Evolutionary conservation across 2,113 vertebrate genomes (phyloP), one percentile per base, ranked within the genome.

Genomic region (Alexandromys fortis): DNA sequence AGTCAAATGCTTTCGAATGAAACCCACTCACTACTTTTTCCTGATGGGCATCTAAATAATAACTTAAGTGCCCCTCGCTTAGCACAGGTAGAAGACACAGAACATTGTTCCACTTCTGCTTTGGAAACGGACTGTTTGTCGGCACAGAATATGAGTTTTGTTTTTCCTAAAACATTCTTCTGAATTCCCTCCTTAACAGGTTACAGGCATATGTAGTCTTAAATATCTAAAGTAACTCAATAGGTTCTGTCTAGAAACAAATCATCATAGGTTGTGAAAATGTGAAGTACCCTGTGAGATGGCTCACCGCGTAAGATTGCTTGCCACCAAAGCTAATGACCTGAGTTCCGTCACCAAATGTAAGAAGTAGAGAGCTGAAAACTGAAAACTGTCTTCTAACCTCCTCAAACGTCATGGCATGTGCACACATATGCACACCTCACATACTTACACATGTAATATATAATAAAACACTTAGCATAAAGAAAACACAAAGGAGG

Each of bases 201-300:
- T 82, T 52, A 81, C 30, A 35, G 76, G 85, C 5, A 70, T 42
- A 30, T 49, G 42, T 70, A 75, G 42, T 75, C 16, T 45, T 58
- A 92, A 38, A 49, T 91, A 63, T 91, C 67, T 75, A 79, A 70
- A 87, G 38, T 92, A 76, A 87, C 47, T 14, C 85, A 88, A 90
- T 81, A 30, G 12, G 76, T 70, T 89, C 38, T 33, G 76, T 38
- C n/a, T 67, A 82, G 76, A 91, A 86, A 9, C 16, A 86, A 90
- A 89, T 45, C 52, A 49, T 72, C 45, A 83, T 38, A 45, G 5
- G 55, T 68, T 65, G 61, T 65, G 42, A 94, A 10, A 89, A 89
- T 4, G 30, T 26, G 68, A 87, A 91, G 55, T 8, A 6, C 24
- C 82, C 26, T 5, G n/a, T 16, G 26, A 85, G 61, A 65, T 21